These are phyloP conservation scores for Philaenus spumarius DNA, from an alignment of 1,140 invertebrate species.

Conservation along the genomic window DNA sequence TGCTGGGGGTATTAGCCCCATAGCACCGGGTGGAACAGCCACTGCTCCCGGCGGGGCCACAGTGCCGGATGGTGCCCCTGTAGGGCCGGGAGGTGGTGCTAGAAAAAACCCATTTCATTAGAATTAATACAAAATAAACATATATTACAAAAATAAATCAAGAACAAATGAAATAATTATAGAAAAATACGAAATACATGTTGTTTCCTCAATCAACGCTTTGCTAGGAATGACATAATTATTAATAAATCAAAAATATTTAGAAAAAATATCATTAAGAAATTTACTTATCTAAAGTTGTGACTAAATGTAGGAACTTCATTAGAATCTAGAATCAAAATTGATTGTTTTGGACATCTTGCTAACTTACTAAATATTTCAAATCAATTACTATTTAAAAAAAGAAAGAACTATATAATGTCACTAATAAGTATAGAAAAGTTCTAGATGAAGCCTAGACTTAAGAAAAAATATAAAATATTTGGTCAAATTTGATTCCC, in stretches of 20 bases:
- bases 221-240: too few species aligned
- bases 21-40: slow-evolving; percentile 36
- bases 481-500: not conserved
- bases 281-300: too few species aligned
- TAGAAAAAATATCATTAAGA: too few species aligned
- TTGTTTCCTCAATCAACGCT: not conserved
- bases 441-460: too few species aligned
- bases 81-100: slow-evolving; percentile 36
- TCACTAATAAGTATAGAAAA: not conserved
- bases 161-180: not conserved
- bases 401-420: too few species aligned
- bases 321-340: too few species aligned
- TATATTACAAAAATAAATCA: not conserved
- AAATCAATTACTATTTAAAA: too few species aligned
- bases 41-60: slow-evolving; percentile 40
- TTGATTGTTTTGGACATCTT: too few species aligned
- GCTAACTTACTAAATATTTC: too few species aligned
- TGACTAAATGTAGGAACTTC: too few species aligned
- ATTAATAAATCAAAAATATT: too few species aligned
- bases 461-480: too few species aligned
- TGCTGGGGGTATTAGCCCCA: slow-evolving; percentile 33
- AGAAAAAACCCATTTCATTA: slow-evolving; percentile 17
- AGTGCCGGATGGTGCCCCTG: slow-evolving; percentile 37
- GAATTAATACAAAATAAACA: not conserved
- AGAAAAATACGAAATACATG: not conserved